Evolutionary conservation across 2,888 invertebrate genomes (phyloP).

Genomic region (Cephus rjabovi): DNA sequence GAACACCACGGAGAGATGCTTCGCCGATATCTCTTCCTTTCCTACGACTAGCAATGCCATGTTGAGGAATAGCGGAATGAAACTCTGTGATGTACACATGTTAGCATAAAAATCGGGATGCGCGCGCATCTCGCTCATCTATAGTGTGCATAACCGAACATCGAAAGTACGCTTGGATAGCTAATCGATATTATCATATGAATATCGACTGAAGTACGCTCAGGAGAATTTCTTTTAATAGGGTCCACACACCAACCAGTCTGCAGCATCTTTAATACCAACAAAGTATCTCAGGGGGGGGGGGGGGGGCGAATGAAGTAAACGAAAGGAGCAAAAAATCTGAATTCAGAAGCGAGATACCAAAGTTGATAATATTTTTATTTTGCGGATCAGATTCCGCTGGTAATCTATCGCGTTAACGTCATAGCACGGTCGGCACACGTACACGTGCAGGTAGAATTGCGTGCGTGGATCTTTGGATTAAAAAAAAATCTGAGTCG

Average conservation of each 20-base stretch:
- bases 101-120: background rate
- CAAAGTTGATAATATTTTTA: background rate
- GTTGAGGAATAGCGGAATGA: background rate
- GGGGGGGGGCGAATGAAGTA: background rate
- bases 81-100: background rate
- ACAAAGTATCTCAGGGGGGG: background rate
- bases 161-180: background rate
- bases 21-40: conserved; percentile 36
- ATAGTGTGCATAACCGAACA: background rate
- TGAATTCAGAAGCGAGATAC: background rate
- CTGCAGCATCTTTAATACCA: background rate
- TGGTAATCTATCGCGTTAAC: background rate
- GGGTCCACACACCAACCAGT: background rate
- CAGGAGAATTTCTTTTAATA: background rate
- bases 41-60: background rate
- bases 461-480: background rate
- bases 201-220: background rate
- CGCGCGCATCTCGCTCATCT: background rate
- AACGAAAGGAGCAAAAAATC: background rate
- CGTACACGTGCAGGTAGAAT: background rate
- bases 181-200: background rate
- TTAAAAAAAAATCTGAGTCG: background rate
- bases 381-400: background rate
- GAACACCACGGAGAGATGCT: conserved; percentile 36
- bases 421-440: background rate